Percentiles rank a stretch among this genome's conserved stretches.
These are phyloP conservation scores for Napeogenes sylphis DNA, from an alignment of 2,888 invertebrate genomes.

Conservation along the genomic window DNA sequence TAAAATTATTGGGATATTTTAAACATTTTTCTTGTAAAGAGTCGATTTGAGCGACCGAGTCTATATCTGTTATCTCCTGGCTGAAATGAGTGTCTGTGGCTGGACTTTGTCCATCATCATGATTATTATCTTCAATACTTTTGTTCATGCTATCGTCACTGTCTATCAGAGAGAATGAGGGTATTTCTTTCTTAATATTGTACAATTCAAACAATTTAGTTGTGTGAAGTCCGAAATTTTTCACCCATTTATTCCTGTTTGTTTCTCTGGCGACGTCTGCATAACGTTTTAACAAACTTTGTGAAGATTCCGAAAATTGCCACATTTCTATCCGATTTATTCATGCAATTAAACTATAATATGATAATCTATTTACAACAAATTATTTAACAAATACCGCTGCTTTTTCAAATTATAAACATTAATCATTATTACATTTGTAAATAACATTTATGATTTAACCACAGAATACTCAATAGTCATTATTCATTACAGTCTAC, in stretches of 20 bases:
- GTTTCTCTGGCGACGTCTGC: conserved; percentile 19
- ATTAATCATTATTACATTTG: too few relatives aligned
- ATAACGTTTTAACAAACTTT: conserved; percentile 25
- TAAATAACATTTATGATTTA: too few relatives aligned
- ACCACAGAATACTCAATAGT: too few relatives aligned
- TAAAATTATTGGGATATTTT: conserved; percentile 36
- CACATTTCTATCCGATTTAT: conserved; percentile 24
- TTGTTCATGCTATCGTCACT: conserved; percentile 3
- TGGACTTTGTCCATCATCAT: conserved; percentile 4
- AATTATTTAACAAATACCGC: too few relatives aligned
- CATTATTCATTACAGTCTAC: too few relatives aligned
- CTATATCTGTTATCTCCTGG: conserved; percentile 37
- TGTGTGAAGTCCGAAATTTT: conserved; percentile 24
- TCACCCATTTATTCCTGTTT: conserved; percentile 29
- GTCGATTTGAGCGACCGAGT: conserved; percentile 37
- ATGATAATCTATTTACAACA: too few relatives aligned
- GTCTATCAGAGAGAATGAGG: neutral
- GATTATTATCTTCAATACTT: neutral
- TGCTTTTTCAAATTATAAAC: too few relatives aligned
- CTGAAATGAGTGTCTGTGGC: conserved; percentile 7
- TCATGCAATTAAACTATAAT: neutral
- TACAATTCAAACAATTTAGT: conserved; percentile 5
- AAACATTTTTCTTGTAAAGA: conserved; percentile 41
- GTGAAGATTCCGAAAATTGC: conserved; percentile 32
- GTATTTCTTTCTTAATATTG: neutral